phyloP scores from a whole-genome alignment of 2,797 vertebrate species.

The Phalloptychus januarius region DNA sequence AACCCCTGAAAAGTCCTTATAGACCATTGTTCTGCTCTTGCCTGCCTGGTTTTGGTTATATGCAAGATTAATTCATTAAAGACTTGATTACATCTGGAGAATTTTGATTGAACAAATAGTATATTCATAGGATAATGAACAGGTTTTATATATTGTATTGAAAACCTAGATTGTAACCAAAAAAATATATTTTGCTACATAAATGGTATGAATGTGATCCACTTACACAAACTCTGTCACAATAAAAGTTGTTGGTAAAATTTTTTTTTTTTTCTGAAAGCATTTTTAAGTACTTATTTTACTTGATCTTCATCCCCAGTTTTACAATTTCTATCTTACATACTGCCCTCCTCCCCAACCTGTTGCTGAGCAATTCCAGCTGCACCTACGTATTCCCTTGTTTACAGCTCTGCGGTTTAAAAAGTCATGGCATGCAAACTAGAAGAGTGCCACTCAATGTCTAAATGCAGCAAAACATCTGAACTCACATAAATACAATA shows the following conservation, averaged over 20 bases:
- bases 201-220: neutral
- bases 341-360: neutral
- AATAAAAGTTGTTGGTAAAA: neutral
- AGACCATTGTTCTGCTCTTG: neutral
- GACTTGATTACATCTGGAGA: neutral
- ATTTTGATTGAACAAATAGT: neutral
- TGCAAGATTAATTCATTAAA: neutral
- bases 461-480: neutral
- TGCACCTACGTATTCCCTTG: neutral
- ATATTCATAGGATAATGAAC: neutral
- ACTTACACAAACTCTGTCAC: neutral
- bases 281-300: neutral
- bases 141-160: neutral
- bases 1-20: too few relatives aligned
- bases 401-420: neutral
- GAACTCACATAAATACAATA: constrained; percentile 9
- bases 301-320: neutral
- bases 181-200: neutral
- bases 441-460: neutral
- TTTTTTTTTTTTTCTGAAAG: neutral
- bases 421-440: neutral
- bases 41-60: neutral
- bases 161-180: neutral
- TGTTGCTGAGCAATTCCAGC: neutral
- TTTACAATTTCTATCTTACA: neutral